These are phyloP conservation scores for Agonopterix heracliana DNA, from an alignment of 2,888 invertebrate genomes.

Conservation along the genomic window DNA sequence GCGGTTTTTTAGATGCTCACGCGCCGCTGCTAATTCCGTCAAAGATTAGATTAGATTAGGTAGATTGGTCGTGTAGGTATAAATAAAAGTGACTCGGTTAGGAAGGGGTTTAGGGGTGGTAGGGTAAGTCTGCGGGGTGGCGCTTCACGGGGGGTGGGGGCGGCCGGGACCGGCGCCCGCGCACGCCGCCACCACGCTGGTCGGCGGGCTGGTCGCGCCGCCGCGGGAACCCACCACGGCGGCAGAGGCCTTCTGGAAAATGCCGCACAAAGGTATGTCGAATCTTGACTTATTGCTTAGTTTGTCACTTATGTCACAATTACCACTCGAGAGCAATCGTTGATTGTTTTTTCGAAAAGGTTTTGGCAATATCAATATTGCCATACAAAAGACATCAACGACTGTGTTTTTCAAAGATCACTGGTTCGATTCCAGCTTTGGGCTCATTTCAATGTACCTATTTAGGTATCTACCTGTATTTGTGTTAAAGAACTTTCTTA, in stretches of 20 bases:
- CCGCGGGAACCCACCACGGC: slow-evolving; percentile 83
- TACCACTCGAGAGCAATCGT: not conserved
- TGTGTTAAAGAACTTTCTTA: too few relatives aligned
- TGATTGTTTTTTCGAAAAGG: too few relatives aligned
- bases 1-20: slow-evolving; percentile 22
- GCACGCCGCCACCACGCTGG: slow-evolving; percentile 77
- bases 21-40: slow-evolving; percentile 3
- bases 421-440: too few relatives aligned
- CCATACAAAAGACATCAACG: too few relatives aligned
- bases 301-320: not conserved
- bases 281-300: not conserved
- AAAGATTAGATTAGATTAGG: slow-evolving; percentile 5
- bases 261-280: slow-evolving; percentile 88
- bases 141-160: slow-evolving; percentile 77
- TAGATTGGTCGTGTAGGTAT: not conserved
- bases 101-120: slow-evolving; percentile 24
- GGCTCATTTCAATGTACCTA: too few relatives aligned
- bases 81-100: not conserved
- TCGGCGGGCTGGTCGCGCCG: slow-evolving; percentile 80
- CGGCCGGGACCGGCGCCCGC: slow-evolving; percentile 78
- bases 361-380: too few relatives aligned
- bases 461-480: too few relatives aligned
- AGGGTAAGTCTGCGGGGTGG: slow-evolving; percentile 57
- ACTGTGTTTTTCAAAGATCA: too few relatives aligned
- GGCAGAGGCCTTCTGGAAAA: slow-evolving; percentile 88